Percentiles rank a stretch among this genome's conserved stretches.
Evolutionary conservation across 2,113 vertebrate species (phyloP).

Genomic region (Corythaeola cristata): DNA sequence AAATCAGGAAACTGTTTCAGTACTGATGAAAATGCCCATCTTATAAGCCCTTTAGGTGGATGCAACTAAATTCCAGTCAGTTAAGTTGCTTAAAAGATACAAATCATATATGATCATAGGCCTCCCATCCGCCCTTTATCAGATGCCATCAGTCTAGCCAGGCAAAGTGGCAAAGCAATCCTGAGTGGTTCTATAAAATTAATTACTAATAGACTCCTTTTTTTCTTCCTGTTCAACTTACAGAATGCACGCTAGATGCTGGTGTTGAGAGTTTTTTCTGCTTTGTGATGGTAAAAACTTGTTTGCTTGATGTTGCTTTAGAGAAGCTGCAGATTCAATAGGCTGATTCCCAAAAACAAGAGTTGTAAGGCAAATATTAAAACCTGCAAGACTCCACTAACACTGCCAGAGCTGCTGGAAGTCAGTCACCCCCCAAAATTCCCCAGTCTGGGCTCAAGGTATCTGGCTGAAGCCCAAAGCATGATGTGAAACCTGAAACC

Average conservation of each 20-base stretch:
- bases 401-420: neutral
- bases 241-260: neutral
- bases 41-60: neutral
- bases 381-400: neutral
- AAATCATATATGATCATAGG: neutral
- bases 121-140: neutral
- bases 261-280: neutral
- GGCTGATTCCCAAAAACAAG: neutral
- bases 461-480: neutral
- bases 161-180: neutral
- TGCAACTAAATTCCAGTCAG: neutral
- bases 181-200: neutral
- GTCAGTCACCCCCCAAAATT: neutral
- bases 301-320: neutral
- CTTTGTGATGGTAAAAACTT: neutral
- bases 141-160: neutral
- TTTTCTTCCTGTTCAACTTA: neutral
- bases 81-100: neutral
- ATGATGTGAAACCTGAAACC: slow-evolving; percentile 13
- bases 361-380: neutral
- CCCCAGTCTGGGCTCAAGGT: neutral
- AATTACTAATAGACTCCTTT: neutral
- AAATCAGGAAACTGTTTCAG: neutral
- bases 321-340: neutral
- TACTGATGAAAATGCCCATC: neutral